Percentiles rank a stretch among this genome's conserved stretches.
phyloP scores from a whole-genome alignment of 2,113 vertebrate species.

The Marcusenius ussheri region DNA sequence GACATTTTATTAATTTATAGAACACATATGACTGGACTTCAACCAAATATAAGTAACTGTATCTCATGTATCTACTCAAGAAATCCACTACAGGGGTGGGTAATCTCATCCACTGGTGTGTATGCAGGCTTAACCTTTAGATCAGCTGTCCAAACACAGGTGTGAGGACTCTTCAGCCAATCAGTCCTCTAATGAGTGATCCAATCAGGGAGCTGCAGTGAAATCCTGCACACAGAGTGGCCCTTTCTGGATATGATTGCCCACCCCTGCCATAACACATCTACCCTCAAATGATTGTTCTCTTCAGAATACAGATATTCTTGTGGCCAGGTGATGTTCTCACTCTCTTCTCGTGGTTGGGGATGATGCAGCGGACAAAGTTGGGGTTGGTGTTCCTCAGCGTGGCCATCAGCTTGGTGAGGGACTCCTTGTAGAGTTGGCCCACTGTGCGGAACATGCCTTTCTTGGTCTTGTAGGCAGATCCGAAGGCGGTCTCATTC shows the following conservation, averaged over 20 bases:
- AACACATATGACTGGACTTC: neutral
- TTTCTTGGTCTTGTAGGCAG: conserved; percentile 80
- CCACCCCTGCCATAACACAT: neutral
- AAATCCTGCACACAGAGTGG: neutral
- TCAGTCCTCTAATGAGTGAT: neutral
- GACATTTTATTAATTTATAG: neutral
- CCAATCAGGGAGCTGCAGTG: neutral
- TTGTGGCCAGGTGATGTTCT: conserved; percentile 54
- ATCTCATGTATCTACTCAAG: neutral
- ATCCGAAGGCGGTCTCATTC: conserved; percentile 90
- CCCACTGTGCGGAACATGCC: conserved; percentile 88
- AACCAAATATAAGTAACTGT: neutral
- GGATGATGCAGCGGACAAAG: conserved; percentile 84
- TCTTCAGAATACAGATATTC: neutral
- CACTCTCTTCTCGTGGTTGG: conserved; percentile 87
- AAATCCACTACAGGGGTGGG: neutral
- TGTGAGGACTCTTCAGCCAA: neutral
- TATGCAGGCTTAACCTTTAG: neutral
- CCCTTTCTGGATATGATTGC: neutral
- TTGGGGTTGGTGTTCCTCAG: conserved; percentile 87
- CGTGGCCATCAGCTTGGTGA: conserved; percentile 84
- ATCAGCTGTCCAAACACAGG: neutral
- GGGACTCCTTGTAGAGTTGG: conserved; percentile 84
- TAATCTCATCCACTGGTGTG: neutral
- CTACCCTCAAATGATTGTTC: neutral